Evolutionary conservation across 2,888 invertebrate species (phyloP).

Genomic region (Venusia cambrica): DNA sequence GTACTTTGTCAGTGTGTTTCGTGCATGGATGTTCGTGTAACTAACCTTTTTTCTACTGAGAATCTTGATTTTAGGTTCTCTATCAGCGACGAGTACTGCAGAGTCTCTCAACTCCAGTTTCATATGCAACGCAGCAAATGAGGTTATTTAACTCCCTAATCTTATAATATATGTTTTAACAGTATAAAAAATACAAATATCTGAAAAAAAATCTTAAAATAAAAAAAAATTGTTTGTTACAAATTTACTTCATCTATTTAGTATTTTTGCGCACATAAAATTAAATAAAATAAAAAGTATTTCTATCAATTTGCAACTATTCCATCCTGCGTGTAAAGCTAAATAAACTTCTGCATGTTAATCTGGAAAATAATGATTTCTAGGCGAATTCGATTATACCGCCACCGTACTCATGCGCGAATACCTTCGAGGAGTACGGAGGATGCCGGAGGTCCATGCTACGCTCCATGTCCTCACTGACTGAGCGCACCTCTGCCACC

Average conservation of each 20-base stretch:
- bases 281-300: no score
- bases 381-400: constrained; percentile 91
- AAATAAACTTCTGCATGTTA: no score
- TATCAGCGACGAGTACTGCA: constrained; percentile 92
- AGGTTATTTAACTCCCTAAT: constrained; percentile 80
- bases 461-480: constrained; percentile 82
- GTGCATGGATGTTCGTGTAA: no score
- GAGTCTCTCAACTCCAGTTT: constrained; percentile 94
- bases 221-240: no score
- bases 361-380: constrained; percentile 21
- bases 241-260: no score
- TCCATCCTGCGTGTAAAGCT: no score
- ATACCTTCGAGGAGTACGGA: constrained; percentile 84
- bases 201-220: no score
- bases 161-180: no score
- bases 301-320: not conserved
- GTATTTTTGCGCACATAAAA: no score
- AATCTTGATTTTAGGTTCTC: constrained; percentile 78
- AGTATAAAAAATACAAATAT: no score
- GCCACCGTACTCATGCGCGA: constrained; percentile 91
- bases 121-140: constrained; percentile 91
- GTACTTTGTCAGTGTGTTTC: no score
- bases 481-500: constrained; percentile 44
- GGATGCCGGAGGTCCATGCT: constrained; percentile 72
- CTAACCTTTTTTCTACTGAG: no score